Percentiles rank a stretch among this genome's conserved stretches.
Conservation (phyloP, 2,797 vertebrate species). For the Hemitrygon akajei region DNA sequence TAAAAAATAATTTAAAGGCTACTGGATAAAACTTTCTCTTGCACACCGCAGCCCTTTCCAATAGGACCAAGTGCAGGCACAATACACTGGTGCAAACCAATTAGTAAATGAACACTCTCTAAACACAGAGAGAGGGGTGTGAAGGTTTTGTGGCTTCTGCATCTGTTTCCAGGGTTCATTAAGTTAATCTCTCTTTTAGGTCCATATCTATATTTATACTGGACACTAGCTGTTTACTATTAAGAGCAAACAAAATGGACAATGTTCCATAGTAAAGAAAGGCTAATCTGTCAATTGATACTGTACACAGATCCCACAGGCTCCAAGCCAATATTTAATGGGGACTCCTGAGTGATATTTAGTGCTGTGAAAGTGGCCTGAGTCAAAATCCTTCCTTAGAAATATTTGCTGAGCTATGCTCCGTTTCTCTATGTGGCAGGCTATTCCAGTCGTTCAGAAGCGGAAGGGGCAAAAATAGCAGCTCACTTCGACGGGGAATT, state of each 20-base stretch:
- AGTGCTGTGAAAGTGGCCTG: slow-evolving; percentile 43
- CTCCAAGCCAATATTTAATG: slow-evolving; percentile 39
- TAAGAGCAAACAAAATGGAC: slow-evolving; percentile 40
- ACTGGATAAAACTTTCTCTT: slow-evolving; percentile 6
- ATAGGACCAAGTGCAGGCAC: neutral
- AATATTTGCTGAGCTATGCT: slow-evolving; percentile 34
- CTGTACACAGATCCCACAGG: slow-evolving; percentile 39
- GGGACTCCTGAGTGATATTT: slow-evolving; percentile 45
- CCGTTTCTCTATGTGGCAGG: neutral
- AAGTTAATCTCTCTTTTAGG: slow-evolving; percentile 51
- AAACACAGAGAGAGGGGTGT: neutral
- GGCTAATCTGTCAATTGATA: slow-evolving; percentile 42
- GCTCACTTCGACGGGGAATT: neutral
- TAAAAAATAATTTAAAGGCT: slow-evolving; percentile 46
- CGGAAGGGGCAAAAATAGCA: slow-evolving; percentile 21
- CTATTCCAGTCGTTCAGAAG: slow-evolving; percentile 21
- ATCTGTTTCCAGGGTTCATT: slow-evolving; percentile 46
- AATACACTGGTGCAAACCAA: neutral
- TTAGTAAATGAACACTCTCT: slow-evolving; percentile 8
- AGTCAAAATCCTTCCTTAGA: slow-evolving; percentile 39
- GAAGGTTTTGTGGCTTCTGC: slow-evolving; percentile 23
- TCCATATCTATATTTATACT: slow-evolving; percentile 33
- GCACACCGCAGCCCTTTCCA: neutral
- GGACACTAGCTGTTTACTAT: slow-evolving; percentile 32
- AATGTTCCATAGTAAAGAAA: slow-evolving; percentile 47